Percentiles rank a stretch among this genome's conserved stretches.
phyloP scores from a whole-genome alignment of 2,797 vertebrate genomes.

The Sandelia bainsii region DNA sequence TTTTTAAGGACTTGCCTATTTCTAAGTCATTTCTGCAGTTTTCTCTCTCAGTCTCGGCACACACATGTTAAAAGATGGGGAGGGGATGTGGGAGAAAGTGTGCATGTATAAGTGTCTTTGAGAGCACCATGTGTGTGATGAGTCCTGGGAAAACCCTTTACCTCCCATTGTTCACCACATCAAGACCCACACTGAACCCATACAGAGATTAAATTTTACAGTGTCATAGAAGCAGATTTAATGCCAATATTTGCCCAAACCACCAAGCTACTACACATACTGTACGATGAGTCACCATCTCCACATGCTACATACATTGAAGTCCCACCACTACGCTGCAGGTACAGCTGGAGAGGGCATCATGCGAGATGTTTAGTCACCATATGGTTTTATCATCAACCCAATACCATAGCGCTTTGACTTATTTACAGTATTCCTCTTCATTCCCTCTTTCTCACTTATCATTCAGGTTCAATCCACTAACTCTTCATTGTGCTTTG shows the following conservation, averaged over 20 bases:
- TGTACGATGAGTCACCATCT: slow-evolving; percentile 46
- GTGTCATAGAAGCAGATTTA: slow-evolving; percentile 24
- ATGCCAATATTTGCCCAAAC: slow-evolving; percentile 19
- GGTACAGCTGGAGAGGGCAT: slow-evolving; percentile 70
- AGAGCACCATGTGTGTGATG: slow-evolving; percentile 17
- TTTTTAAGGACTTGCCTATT: background rate
- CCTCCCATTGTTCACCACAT: slow-evolving; percentile 25
- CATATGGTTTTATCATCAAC: slow-evolving; percentile 52
- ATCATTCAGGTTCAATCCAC: background rate
- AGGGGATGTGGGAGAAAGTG: background rate
- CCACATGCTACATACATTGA: slow-evolving; percentile 2
- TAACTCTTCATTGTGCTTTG: background rate
- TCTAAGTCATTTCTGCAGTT: background rate
- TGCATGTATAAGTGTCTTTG: slow-evolving; percentile 21
- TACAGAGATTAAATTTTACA: slow-evolving; percentile 9
- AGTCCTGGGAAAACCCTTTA: slow-evolving; percentile 22
- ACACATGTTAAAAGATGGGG: background rate
- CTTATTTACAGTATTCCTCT: slow-evolving; percentile 45
- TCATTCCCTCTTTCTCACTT: slow-evolving; percentile 7
- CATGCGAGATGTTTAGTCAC: slow-evolving; percentile 22
- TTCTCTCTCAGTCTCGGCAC: background rate
- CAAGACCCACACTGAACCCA: slow-evolving; percentile 19
- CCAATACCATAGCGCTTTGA: slow-evolving; percentile 17
- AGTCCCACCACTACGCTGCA: slow-evolving; percentile 42
- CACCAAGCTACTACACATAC: slow-evolving; percentile 23